Evolutionary conservation across 1,140 invertebrate genomes (phyloP), one percentile per base, ranked within the genome.

Genomic region (Hyposmocoma kahamanoa): DNA sequence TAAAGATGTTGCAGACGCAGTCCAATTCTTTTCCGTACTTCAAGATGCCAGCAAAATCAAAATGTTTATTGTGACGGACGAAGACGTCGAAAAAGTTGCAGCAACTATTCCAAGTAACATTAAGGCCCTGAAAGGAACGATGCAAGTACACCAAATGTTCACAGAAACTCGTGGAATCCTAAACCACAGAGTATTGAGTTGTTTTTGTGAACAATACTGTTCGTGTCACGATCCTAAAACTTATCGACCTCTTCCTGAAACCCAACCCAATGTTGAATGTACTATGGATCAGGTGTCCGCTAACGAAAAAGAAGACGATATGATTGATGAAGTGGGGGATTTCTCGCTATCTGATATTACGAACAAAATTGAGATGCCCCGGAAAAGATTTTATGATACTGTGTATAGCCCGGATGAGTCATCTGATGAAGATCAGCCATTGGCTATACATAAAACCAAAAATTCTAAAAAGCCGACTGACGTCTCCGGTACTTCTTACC

Each of bases 81-180:
- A 28, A 28, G 26, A 28, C 6, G n/a, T 28, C 6, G 26, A 28
- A 28, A 28, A 50, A 19, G 39, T 45, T 46, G 26, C 41, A 38
- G 5, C 46, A 18, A 24, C 32, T 9, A 57, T 52, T 49, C 41
- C 55, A 39, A 47, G 42, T 26, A 53, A 53, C 17, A 49, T 57
- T 53, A 1, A 39, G 13, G 41, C 34, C 21, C 24, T 50, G 21
- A 47, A 49, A 57, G 44, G 55, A 49, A 57, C 44, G 15, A 52
- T 41, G 53, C 42, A 42, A 47, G 19, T 56, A 28, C 51, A 53
- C 41, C 51, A 48, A 53, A 6, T 53, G 45, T 48, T 53, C 41
- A n/a, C 45, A 15, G 36, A 50, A 47, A 41, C 32, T 45, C 17
- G 43, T n/a, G 43, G 22, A 45, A 45, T 45, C 22, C 32, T 45